These are phyloP conservation scores for Fratercula arctica DNA, from an alignment of 2,797 vertebrate genomes.

Conservation along the genomic window DNA sequence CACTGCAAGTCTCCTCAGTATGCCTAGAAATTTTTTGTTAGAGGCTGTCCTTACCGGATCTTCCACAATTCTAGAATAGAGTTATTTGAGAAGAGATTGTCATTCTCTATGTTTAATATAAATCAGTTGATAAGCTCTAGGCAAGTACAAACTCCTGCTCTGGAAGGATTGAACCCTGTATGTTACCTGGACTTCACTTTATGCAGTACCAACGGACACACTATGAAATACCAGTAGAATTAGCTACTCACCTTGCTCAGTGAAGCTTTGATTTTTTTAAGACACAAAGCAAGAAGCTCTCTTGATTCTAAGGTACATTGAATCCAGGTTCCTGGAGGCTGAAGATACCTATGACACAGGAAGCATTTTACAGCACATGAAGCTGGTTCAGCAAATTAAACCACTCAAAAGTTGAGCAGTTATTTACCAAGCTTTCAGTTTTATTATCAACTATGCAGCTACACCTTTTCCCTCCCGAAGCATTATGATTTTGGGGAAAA, in stretches of 20 bases:
- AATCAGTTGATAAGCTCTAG: background rate
- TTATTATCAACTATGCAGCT: background rate
- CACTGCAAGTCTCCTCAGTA: background rate
- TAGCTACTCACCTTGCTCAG: constrained; percentile 87
- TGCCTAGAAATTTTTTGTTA: background rate
- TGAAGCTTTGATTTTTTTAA: constrained; percentile 93
- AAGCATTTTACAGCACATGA: background rate
- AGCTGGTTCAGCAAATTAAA: background rate
- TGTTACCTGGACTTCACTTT: background rate
- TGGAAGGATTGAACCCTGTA: accelerated
- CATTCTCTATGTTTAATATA: background rate
- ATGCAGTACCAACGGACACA: accelerated
- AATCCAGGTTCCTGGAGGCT: constrained; percentile 92
- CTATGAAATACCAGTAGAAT: background rate
- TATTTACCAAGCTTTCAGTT: background rate
- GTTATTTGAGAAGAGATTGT: background rate
- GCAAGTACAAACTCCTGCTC: background rate
- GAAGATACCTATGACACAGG: constrained; percentile 84
- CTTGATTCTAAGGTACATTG: constrained; percentile 94
- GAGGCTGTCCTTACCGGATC: background rate
- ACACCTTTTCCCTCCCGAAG: background rate
- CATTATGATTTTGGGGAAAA: background rate
- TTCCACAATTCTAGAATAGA: background rate
- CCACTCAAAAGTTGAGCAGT: accelerated
- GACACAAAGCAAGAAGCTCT: constrained; percentile 91